These are phyloP conservation scores for Orthonychiurus folsomi DNA, from an alignment of 2,888 invertebrate genomes.

Conservation along the genomic window DNA sequence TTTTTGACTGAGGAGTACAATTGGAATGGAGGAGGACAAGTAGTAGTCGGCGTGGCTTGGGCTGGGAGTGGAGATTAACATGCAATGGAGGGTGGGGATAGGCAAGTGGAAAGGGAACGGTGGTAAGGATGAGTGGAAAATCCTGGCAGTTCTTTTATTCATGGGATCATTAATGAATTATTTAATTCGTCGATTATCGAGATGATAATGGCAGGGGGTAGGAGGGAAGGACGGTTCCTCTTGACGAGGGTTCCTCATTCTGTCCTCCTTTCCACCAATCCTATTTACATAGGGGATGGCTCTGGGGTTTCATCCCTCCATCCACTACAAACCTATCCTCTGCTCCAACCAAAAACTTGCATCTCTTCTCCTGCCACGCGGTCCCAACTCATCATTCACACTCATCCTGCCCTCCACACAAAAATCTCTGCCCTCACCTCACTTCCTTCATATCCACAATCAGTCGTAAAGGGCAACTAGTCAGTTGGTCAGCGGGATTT, in stretches of 20 bases:
- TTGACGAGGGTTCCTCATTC: conserved; percentile 19
- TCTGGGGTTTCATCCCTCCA: conserved; percentile 9
- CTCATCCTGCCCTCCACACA: not conserved
- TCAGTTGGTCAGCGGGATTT: conserved; percentile 1
- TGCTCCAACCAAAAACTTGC: too few species aligned
- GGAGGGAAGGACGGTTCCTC: conserved; percentile 19
- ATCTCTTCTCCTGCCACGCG: not conserved
- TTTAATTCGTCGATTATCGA: conserved; percentile 29
- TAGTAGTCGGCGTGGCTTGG: too few species aligned
- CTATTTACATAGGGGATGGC: conserved; percentile 30
- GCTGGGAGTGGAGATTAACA: too few species aligned
- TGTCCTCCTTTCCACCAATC: conserved; percentile 22
- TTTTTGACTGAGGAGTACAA: too few species aligned
- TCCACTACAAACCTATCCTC: conserved; percentile 7
- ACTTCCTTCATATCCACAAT: not conserved
- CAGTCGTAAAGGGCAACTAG: not conserved
- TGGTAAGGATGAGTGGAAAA: not conserved
- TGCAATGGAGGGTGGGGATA: not conserved
- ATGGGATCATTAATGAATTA: conserved; percentile 27
- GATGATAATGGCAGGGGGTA: conserved; percentile 26
- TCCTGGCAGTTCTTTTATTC: conserved; percentile 5
- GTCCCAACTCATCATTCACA: not conserved
- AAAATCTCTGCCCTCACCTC: not conserved
- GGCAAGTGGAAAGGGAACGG: not conserved
- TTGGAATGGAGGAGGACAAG: too few species aligned